Conservation (phyloP, 2,888 invertebrate genomes). For the Venusia cambrica region DNA sequence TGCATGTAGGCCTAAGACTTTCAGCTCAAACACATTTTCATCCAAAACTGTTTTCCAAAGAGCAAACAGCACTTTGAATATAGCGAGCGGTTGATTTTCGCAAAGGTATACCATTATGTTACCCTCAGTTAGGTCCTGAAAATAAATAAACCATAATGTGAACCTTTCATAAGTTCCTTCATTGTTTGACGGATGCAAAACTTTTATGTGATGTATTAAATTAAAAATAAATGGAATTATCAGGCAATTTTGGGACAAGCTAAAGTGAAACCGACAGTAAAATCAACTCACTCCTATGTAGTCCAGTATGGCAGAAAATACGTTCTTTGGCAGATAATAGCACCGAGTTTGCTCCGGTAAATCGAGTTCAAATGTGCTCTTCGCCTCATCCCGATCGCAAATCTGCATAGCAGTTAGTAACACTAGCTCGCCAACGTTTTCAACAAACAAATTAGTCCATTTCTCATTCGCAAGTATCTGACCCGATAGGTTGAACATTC, state of each 20-base stretch:
- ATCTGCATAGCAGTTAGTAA: slow-evolving; percentile 50
- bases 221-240: too few relatives aligned
- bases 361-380: slow-evolving; percentile 43
- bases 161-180: too few relatives aligned
- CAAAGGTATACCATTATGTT: slow-evolving; percentile 62
- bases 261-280: too few relatives aligned
- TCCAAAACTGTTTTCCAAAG: slow-evolving; percentile 71
- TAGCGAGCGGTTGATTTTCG: slow-evolving; percentile 63
- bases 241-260: too few relatives aligned
- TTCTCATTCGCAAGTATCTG: slow-evolving; percentile 53
- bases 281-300: slow-evolving; percentile 70
- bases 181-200: too few relatives aligned
- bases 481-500: slow-evolving; percentile 53
- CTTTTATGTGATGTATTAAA: too few relatives aligned
- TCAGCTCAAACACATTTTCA: slow-evolving; percentile 71
- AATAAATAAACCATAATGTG: too few relatives aligned
- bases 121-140: slow-evolving; percentile 55
- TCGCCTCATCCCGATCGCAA: slow-evolving; percentile 55
- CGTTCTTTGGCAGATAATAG: slow-evolving; percentile 59
- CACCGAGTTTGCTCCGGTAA: slow-evolving; percentile 50
- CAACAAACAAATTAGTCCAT: slow-evolving; percentile 60
- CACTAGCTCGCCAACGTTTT: slow-evolving; percentile 63
- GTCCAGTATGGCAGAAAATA: slow-evolving; percentile 60
- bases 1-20: slow-evolving; percentile 77
- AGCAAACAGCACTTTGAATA: slow-evolving; percentile 77